A percentile compares a stretch with the other conserved stretches of the same genome.
These are phyloP conservation scores for Macropis europaea DNA, from an alignment of 2,888 invertebrate species.

Conservation along the genomic window DNA sequence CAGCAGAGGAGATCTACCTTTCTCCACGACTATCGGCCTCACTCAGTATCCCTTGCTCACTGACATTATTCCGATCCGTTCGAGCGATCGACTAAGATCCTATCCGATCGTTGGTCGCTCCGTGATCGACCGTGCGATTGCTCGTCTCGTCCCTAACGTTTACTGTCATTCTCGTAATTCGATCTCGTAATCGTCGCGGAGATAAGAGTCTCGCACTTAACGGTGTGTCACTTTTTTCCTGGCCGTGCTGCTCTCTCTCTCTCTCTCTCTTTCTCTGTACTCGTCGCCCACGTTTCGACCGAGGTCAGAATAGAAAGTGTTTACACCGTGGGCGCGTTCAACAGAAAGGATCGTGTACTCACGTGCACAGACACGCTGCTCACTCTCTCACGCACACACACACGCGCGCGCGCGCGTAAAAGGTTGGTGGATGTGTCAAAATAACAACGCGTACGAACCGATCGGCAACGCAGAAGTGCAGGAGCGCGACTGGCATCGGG, in stretches of 20 bases:
- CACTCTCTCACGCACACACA: too few species aligned
- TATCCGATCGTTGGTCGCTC: constrained; percentile 1
- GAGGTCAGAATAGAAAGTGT: constrained; percentile 75
- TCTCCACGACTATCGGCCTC: neutral
- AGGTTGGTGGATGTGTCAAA: constrained; percentile 12
- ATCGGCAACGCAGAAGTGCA: constrained; percentile 57
- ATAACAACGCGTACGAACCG: neutral
- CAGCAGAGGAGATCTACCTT: neutral
- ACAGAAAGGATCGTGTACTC: constrained; percentile 56
- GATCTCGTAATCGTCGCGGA: neutral
- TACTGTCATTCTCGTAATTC: constrained; percentile 36
- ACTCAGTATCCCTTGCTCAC: neutral
- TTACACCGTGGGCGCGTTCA: constrained; percentile 60
- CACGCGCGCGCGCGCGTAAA: constrained; percentile 27
- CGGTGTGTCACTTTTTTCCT: constrained; percentile 29
- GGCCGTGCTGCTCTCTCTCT: neutral
- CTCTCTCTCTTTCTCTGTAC: constrained; percentile 3
- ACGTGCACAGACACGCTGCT: constrained; percentile 76
- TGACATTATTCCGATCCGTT: constrained; percentile 8
- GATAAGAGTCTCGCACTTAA: constrained; percentile 5
- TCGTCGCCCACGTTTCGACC: constrained; percentile 49
- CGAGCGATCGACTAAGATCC: constrained; percentile 1
- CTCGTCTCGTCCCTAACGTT: constrained; percentile 4
- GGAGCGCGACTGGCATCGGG: constrained; percentile 73
- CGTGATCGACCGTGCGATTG: neutral